Percentiles rank a stretch among this genome's conserved stretches.
Conservation (phyloP, 2,797 vertebrate species). For the Molossus molossus region DNA sequence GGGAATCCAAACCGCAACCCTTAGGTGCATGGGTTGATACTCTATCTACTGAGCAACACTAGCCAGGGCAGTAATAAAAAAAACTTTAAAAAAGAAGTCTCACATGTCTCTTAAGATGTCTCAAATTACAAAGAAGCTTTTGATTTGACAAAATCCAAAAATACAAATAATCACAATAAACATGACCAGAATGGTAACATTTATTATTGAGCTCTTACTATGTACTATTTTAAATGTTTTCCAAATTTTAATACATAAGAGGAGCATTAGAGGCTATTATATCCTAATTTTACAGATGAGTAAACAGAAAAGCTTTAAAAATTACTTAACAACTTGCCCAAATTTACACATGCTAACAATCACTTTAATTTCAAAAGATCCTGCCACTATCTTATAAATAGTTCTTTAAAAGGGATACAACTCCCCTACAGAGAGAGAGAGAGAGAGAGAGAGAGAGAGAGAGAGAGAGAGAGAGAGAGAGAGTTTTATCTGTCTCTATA, state of each 20-base stretch:
- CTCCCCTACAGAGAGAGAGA: accelerated
- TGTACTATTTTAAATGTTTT: background rate
- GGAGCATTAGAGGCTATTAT: background rate
- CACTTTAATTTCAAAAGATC: conserved; percentile 63
- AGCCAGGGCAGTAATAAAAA: too few species aligned
- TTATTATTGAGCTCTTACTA: background rate
- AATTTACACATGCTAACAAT: conserved; percentile 38
- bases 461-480: too few species aligned
- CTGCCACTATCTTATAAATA: background rate
- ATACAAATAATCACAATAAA: conserved; percentile 19
- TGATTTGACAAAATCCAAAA: conserved; percentile 54
- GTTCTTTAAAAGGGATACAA: conserved; percentile 17
- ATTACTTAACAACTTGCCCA: conserved; percentile 17
- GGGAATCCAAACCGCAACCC: too few species aligned
- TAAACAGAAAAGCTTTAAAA: background rate
- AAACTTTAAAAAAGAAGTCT: background rate
- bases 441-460: background rate
- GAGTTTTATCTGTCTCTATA: background rate
- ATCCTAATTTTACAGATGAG: conserved; percentile 43
- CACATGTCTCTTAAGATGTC: background rate
- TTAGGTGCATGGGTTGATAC: too few species aligned
- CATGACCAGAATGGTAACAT: background rate
- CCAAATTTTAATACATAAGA: background rate
- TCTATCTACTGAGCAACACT: too few species aligned
- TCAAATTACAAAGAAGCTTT: background rate